phyloP scores from a whole-genome alignment of 2,113 vertebrate species.

The Barnardius zonarius region DNA sequence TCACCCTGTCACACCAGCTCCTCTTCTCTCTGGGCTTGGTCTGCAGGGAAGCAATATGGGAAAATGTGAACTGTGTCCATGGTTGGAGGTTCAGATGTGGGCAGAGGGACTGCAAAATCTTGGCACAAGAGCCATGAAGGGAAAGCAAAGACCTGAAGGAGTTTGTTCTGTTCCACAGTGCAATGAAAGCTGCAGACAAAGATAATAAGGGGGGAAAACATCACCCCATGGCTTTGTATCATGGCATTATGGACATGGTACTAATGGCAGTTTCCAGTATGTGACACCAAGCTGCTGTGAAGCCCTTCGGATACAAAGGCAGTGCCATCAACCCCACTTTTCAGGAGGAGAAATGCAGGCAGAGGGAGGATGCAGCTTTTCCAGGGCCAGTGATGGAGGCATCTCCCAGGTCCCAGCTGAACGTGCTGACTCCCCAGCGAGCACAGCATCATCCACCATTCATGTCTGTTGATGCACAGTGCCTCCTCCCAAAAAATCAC shows the following conservation, averaged over 20 bases:
- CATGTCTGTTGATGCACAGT: accelerated
- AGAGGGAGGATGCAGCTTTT: not conserved
- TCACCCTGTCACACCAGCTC: not conserved
- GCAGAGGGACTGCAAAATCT: not conserved
- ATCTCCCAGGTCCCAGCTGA: not conserved
- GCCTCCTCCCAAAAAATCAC: not conserved
- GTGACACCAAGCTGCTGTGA: not conserved
- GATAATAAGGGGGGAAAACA: not conserved
- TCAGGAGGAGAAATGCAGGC: not conserved
- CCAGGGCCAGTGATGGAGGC: not conserved
- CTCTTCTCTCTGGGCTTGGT: not conserved
- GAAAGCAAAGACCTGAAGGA: not conserved
- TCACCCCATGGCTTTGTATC: not conserved
- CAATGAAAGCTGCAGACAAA: not conserved
- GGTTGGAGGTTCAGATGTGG: not conserved
- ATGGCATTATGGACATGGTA: not conserved
- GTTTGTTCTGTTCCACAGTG: not conserved
- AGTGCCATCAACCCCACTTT: not conserved
- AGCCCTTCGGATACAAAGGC: not conserved
- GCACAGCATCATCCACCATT: not conserved
- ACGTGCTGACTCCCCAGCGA: accelerated
- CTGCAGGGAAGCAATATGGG: not conserved
- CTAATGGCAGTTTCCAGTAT: not conserved
- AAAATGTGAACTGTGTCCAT: not conserved
- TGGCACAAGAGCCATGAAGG: not conserved